Evolutionary conservation across 2,797 vertebrate genomes (phyloP), one percentile per base, ranked within the genome.

Genomic region (Brachymystax lenok): DNA sequence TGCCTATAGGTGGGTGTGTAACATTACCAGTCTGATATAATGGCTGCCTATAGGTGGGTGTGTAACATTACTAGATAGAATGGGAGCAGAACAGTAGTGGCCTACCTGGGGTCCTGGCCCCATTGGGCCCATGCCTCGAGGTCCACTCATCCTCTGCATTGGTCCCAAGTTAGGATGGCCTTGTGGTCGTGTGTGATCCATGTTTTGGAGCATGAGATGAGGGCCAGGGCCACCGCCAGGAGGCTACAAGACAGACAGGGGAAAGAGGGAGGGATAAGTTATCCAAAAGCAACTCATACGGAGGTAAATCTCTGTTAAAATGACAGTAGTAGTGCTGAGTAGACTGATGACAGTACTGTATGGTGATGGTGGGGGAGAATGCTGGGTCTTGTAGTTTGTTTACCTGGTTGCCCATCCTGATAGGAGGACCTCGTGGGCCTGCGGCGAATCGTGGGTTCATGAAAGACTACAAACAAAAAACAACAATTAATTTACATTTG

Each of bases 381-480:
- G 19, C 3, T 13, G n/a, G 21, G 21, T 63, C 27, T 13, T 12
- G 21, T 27, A 12, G 10, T 3, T 56, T 51, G 30, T 78, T 68
- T 95, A 99, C 98, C 97, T 98, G 98, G 93, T 95, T 99, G 85
- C 94, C 95, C 98, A 99, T 99, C 93, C 98, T 95, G 92, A 99
- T 98, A 80, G 97, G 97, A 84, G 98, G 97, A 74, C 92, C 92
- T 94, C 98, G 95, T 74, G 98, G 98, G 83, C 98, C 97, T 90
- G 98, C 97, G 78, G 96, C 97, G 14, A 99, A 99, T 87, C 98
- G 95, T 79, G 98, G 98, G 0, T 97, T 99, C 98, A 99, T 99
- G 92, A 99, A 99, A 80, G 98, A 96, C 98, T 99, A 93, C 0
- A 90, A 95, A 84, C 88, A n/a, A 91, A 83, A 69, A 28, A 82